Evolutionary conservation across 2,797 vertebrate species (phyloP), one percentile per base, ranked within the genome.

Genomic region (Pyrocephalus nanus): DNA sequence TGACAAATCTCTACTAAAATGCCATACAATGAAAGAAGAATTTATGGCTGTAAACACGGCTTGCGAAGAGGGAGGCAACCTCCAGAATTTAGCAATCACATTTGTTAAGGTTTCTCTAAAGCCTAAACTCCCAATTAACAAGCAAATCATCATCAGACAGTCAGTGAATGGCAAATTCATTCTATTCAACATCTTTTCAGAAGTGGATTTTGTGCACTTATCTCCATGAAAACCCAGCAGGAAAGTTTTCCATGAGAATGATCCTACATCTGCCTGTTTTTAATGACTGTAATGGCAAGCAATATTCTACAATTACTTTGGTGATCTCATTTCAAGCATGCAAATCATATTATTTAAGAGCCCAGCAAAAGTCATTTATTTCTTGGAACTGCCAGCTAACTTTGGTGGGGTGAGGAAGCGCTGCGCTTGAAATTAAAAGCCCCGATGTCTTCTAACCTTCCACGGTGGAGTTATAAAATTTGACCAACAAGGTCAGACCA

Each of bases 141-240:
- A 98, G 97, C 96, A 98, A 97, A 98, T 97, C 98, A 97, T 97
- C 98, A 98, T 98, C 97, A 98, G 97, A 96, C 97, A 97, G 96
- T 96, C 96, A 98, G 95, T 97, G 97, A 98, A 98, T 97, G 96
- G 98, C 97, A 97, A 97, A 98, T 98, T 98, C 97, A 96, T 97
- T 97, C 97, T 97, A 98, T 97, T 97, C 97, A 97, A 97, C 97
- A 96, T 98, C 97, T 97, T 97, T 98, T 98, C 97, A 97, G 96
- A 98, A 97, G 97, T 97, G 97, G 96, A 98, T 97, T 98, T 97
- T 97, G 96, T 97, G 96, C 97, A 97, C 97, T 98, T 98, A 97
- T 97, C 97, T 98, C 97, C 97, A 97, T 97, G 97, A 98, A 98
- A 98, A 97, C 97, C 97, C 97, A 98, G 97, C 97, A 97, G 97